Evolutionary conservation across 2,113 vertebrate species (phyloP).

Genomic region (Phrynosoma blainvillii): DNA sequence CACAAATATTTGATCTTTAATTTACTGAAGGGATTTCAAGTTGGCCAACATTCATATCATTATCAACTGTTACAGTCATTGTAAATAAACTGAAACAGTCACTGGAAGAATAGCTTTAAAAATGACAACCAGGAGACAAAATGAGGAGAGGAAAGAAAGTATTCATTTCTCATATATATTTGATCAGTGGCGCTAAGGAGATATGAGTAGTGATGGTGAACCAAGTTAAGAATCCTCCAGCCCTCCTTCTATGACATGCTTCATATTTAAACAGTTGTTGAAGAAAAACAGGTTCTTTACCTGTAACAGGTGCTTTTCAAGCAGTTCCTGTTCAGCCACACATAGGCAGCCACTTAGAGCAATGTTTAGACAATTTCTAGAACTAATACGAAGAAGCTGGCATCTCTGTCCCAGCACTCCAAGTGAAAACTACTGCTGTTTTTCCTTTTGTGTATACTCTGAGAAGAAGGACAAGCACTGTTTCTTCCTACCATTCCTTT

Average conservation of each 20-base stretch:
- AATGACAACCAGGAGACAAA: background rate
- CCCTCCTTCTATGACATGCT: background rate
- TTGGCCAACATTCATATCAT: background rate
- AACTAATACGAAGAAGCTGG: background rate
- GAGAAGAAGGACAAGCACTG: background rate
- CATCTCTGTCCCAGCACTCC: no score
- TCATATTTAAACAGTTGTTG: background rate
- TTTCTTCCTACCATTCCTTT: background rate
- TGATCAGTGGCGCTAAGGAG: background rate
- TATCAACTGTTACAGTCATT: background rate
- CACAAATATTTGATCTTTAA: slow-evolving; percentile 7
- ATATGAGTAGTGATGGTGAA: background rate
- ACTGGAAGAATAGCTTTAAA: background rate
- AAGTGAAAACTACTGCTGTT: background rate
- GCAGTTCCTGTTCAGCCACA: background rate
- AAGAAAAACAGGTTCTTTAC: background rate
- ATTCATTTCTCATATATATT: slow-evolving; percentile 15
- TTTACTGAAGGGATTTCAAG: background rate
- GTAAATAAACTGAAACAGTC: slow-evolving; percentile 2
- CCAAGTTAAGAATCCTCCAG: background rate
- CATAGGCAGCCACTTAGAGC: background rate
- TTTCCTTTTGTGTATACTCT: background rate
- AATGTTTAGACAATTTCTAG: background rate
- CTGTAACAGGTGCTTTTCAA: background rate
- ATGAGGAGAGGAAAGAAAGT: background rate